Evolutionary conservation across 2,797 vertebrate species (phyloP).

Genomic region (Acrossocheilus wenchowensis): DNA sequence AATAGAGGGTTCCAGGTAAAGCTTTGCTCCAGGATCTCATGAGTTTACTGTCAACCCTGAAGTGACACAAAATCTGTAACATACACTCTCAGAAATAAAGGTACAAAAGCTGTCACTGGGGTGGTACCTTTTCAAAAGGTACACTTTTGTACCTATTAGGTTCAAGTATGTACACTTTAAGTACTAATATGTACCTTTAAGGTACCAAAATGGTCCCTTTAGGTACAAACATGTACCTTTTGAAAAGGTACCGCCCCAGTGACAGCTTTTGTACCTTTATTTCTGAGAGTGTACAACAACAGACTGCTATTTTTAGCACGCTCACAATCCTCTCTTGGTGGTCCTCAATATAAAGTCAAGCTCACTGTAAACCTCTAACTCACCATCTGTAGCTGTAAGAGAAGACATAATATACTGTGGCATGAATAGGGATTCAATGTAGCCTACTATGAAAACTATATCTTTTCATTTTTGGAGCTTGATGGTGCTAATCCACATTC

Average conservation of each 20-base stretch:
- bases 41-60: slow-evolving; percentile 1
- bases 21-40: slow-evolving; percentile 19
- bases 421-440: neutral
- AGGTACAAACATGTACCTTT: too few species aligned
- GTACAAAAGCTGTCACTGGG: too few species aligned
- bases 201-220: too few species aligned
- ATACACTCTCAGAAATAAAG: neutral
- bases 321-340: slow-evolving; percentile 22
- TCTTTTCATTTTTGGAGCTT: neutral
- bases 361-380: slow-evolving; percentile 9
- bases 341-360: slow-evolving; percentile 6
- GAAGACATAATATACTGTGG: neutral
- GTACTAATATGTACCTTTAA: too few species aligned
- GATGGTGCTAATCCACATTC: neutral
- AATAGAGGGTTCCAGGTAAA: neutral
- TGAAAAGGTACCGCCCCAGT: too few species aligned
- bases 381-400: neutral
- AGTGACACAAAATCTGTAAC: slow-evolving; percentile 5
- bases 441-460: neutral
- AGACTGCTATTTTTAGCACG: slow-evolving; percentile 44
- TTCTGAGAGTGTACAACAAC: neutral
- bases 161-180: too few species aligned
- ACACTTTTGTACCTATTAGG: too few species aligned
- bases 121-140: too few species aligned
- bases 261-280: too few species aligned